Evolutionary conservation across 1,140 invertebrate genomes (phyloP), one percentile per base, ranked within the genome.

Genomic region (Nixonia krombeini): DNA sequence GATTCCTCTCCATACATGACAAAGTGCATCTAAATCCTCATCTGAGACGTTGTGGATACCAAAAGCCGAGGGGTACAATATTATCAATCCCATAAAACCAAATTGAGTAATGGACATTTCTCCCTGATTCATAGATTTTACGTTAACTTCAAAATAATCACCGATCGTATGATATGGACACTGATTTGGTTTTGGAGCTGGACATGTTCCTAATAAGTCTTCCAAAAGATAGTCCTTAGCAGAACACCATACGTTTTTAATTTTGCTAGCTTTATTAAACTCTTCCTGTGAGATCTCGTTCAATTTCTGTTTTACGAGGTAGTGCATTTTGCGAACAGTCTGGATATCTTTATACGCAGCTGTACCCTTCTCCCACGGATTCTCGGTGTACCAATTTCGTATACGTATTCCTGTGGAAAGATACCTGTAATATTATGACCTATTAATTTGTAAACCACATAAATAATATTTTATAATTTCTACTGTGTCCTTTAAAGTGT

Each of bases 51-150:
- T 35, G 15, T 84, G 74, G 1, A 94, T 81, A 0, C 92, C 91
- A 41, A 94, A 87, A 10, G 85, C 75, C 37, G 89, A 73, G 0
- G 91, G 89, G 18, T 88, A 89, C 3, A 92, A 66, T 0, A 94
- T 71, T 0, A 88, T 80, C 21, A 92, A 87, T 0, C 93, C 93
- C 62, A 96, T 88, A 74, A 96, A 96, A 0, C 90, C 92, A 62
- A 91, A 94, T 72, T 92, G 91, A 0, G 94, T 95, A 0, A 91
- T 61, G 0, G 89, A 88, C 88, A 96, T 89, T 61, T 96, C 94
- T 33, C 89, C 87, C 76, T 97, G 95, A 35, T 78, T 79, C 0
- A 87, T 2, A 1, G 18, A 67, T 41, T 10, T 75, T 70, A 17
- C 76, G 63, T 52, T 80, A 4, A 31, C 0, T 7, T 86, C 0